Evolutionary conservation across 1,140 invertebrate genomes (phyloP).

Genomic region (Drosophila lacertosa): DNA sequence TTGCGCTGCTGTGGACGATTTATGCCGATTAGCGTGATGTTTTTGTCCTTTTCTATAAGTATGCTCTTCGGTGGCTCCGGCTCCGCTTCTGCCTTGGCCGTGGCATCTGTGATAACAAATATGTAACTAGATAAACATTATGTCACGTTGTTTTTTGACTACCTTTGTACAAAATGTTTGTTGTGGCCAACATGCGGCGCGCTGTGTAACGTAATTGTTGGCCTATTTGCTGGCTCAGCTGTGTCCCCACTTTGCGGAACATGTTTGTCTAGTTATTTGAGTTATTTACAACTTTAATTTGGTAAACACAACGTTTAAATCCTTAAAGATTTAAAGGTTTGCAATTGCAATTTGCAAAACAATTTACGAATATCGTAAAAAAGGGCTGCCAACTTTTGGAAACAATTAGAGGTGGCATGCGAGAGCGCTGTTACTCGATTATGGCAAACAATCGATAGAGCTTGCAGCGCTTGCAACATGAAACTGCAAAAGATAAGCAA

Average conservation of each 20-base stretch:
- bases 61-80: slow-evolving; percentile 40
- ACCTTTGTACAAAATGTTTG: slow-evolving; percentile 53
- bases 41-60: slow-evolving; percentile 85
- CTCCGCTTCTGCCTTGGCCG: slow-evolving; percentile 24
- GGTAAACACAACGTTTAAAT: neutral
- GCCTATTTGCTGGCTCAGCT: slow-evolving; percentile 38
- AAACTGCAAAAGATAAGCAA: neutral
- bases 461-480: neutral
- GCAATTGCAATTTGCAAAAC: slow-evolving; percentile 25
- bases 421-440: slow-evolving; percentile 1
- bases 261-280: slow-evolving; percentile 19
- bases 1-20: slow-evolving; percentile 93
- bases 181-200: slow-evolving; percentile 39
- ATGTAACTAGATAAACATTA: slow-evolving; percentile 44
- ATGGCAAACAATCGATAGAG: slow-evolving; percentile 1
- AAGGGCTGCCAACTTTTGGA: slow-evolving; percentile 1
- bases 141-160: slow-evolving; percentile 42
- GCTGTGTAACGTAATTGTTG: slow-evolving; percentile 31
- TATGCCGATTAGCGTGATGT: slow-evolving; percentile 91
- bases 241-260: slow-evolving; percentile 48
- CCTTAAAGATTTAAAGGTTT: neutral
- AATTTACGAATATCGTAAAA: slow-evolving; percentile 29
- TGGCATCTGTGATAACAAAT: slow-evolving; percentile 30
- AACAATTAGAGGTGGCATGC: neutral
- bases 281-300: slow-evolving; percentile 27